phyloP scores from a whole-genome alignment of 2,888 invertebrate genomes.

The Hyppa rectilinea region DNA sequence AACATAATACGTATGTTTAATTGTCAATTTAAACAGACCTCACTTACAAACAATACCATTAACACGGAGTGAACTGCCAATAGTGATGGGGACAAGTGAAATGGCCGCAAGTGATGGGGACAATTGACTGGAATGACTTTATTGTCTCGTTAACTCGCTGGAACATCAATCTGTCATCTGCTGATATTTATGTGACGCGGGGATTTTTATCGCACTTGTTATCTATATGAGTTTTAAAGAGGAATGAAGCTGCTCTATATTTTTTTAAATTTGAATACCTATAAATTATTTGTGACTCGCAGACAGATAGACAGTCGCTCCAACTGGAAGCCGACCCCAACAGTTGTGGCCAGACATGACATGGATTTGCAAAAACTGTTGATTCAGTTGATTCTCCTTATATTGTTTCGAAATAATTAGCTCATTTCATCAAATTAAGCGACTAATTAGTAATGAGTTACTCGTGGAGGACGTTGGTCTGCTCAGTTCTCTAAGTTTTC shows the following conservation, averaged over 20 bases:
- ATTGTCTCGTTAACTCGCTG: constrained; percentile 23
- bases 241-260: constrained; percentile 10
- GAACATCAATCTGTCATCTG: constrained; percentile 40
- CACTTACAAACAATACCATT: constrained; percentile 19
- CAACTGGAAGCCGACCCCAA: no score
- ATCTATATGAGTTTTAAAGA: constrained; percentile 5
- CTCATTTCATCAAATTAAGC: neutral
- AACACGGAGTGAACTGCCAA: neutral
- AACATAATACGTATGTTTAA: no score
- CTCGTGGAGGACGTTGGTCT: neutral
- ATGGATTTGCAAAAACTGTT: neutral
- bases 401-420: neutral
- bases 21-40: neutral
- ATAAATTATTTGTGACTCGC: neutral
- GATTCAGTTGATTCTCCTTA: neutral
- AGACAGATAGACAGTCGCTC: neutral
- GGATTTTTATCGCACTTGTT: constrained; percentile 27
- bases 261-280: neutral
- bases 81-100: constrained; percentile 39
- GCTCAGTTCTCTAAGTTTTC: neutral
- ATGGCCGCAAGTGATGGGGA: constrained; percentile 6
- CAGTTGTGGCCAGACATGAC: neutral
- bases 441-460: neutral
- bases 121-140: constrained; percentile 43
- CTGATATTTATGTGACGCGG: constrained; percentile 1